These are phyloP conservation scores for Drosophila dunni DNA, from an alignment of 1,140 invertebrate species.

Conservation along the genomic window DNA sequence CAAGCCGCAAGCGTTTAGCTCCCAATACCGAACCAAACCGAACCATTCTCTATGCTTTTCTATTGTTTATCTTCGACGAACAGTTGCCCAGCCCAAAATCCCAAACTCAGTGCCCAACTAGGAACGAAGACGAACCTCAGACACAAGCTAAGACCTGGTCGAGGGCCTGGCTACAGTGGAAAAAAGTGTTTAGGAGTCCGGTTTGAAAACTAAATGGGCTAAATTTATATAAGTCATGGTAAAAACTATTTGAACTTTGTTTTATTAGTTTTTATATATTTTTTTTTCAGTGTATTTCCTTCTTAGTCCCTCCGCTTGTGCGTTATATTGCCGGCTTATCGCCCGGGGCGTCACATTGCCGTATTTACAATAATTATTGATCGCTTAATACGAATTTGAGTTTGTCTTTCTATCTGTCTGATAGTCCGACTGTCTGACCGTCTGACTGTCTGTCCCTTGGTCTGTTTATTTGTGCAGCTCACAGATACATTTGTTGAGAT, in stretches of 20 bases:
- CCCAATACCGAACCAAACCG: slow-evolving; percentile 27
- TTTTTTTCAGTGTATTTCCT: neutral
- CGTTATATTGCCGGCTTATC: slow-evolving; percentile 76
- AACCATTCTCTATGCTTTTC: slow-evolving; percentile 76
- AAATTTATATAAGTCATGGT: too few relatives aligned
- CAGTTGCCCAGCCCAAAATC: neutral
- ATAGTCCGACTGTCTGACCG: too few relatives aligned
- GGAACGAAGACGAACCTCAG: neutral
- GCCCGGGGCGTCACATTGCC: slow-evolving; percentile 68
- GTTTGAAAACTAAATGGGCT: too few relatives aligned
- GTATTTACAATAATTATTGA: slow-evolving; percentile 81
- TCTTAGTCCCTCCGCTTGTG: slow-evolving; percentile 30
- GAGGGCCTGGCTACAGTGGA: neutral
- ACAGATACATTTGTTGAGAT: slow-evolving; percentile 54
- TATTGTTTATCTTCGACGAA: slow-evolving; percentile 75
- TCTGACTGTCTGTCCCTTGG: slow-evolving; percentile 1
- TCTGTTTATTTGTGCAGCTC: slow-evolving; percentile 70
- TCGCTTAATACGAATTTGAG: slow-evolving; percentile 77
- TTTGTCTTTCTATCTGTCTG: neutral
- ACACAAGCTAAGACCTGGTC: neutral
- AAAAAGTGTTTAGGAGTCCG: too few relatives aligned
- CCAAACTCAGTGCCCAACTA: slow-evolving; percentile 19
- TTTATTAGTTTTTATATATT: too few relatives aligned
- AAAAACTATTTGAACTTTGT: too few relatives aligned
- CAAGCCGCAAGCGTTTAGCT: slow-evolving; percentile 56